These are phyloP conservation scores for Alcis repandata DNA, from an alignment of 2,888 invertebrate species.

Conservation along the genomic window DNA sequence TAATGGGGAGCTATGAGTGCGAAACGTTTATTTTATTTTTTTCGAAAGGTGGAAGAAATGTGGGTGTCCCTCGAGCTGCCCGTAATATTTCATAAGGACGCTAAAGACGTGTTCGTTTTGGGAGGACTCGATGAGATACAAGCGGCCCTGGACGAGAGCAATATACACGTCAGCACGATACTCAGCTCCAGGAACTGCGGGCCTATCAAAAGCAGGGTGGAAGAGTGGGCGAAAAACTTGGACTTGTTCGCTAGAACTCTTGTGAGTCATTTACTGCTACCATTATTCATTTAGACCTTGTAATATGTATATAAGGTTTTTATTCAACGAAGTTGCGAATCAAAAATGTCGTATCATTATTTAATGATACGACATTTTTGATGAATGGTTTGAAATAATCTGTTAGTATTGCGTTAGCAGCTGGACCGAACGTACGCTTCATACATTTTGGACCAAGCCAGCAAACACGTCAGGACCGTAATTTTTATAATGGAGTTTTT, in stretches of 20 bases:
- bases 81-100: constrained; percentile 92
- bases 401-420: no score
- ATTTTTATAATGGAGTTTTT: no score
- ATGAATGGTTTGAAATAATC: no score
- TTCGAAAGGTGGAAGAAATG: constrained; percentile 90
- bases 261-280: constrained; percentile 77
- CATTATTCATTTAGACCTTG: background rate
- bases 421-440: no score
- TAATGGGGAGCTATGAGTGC: no score
- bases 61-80: constrained; percentile 94
- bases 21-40: background rate
- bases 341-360: no score
- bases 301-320: no score
- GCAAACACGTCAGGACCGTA: no score
- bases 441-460: no score
- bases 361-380: no score
- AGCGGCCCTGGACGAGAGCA: constrained; percentile 93
- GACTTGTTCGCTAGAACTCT: constrained; percentile 94
- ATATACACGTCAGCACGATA: constrained; percentile 94
- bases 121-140: constrained; percentile 95
- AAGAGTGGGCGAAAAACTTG: constrained; percentile 92
- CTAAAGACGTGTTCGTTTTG: constrained; percentile 93
- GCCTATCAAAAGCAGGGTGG: constrained; percentile 93
- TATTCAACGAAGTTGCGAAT: no score
- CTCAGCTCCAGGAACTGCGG: constrained; percentile 94